Evolutionary conservation across 1,140 invertebrate genomes (phyloP), one percentile per base, ranked within the genome.

Genomic region (Apolygus lucorum): DNA sequence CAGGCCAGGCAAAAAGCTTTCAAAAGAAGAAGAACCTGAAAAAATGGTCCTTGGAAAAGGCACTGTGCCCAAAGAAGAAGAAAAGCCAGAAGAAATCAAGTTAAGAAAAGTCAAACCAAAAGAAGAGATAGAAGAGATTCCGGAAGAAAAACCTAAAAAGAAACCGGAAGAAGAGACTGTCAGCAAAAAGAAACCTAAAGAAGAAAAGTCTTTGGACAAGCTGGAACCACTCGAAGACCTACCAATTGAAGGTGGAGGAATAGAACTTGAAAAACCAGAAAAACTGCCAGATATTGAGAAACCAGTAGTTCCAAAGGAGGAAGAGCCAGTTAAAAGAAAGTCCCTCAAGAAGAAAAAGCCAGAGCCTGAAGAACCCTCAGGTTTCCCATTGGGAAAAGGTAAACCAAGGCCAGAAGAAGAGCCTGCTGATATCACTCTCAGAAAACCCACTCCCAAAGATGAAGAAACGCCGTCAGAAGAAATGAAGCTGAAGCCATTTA

Each of bases 1-100:
- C 0, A 80, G 78, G 52, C 78, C 76, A 66, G 70, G 74, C 0
- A 76, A 81, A 73, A 79, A 81, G 63, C 49, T 73, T 13, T 71
- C 74, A 13, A 25, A 72, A 59, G 71, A 71, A 64, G 68, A 71
- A 42, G 34, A 74, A 64, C 26, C 59, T 13, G n/a, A 28, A 21
- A 63, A 70, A 66, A 27, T 74, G n/a, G 52, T 28, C 26, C 22
- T 74, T 4, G 72, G 73, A 27, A 76, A 76, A 70, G 74, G 74
- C 25, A 59, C 70, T 72, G 67, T 72, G 29, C 69, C 73, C 2
- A 64, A 76, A 70, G 52, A 73, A 26, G 73, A 75, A 67, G 72
- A 74, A 54, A 72, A 74, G 49, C 62, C 65, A n/a, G 75, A 75
- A 68, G 70, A 73, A 63, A 70, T 76, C 2, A 74, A 75, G 67